A percentile compares a stretch with the other conserved stretches of the same genome.
Evolutionary conservation across 2,113 vertebrate species (phyloP).

Genomic region (Pygathrix nemaeus): DNA sequence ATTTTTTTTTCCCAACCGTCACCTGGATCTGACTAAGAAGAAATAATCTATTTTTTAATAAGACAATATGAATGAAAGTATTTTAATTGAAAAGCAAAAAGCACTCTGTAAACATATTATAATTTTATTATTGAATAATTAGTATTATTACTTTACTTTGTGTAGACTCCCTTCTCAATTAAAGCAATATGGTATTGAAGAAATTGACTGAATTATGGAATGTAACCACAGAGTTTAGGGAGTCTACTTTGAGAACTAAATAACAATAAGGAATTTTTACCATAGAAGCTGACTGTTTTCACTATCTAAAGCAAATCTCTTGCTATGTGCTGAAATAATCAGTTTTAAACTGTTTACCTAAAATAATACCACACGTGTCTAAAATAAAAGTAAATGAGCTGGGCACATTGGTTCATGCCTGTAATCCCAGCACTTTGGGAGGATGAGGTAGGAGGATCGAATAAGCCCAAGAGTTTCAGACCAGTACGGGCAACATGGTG

Average conservation of each 20-base stretch:
- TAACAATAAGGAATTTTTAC: not conserved
- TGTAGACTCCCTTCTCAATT: not conserved
- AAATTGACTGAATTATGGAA: not conserved
- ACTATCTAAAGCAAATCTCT: not conserved
- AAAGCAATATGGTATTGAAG: not conserved
- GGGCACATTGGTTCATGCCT: too few species aligned
- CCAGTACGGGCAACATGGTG: too few species aligned
- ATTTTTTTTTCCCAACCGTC: not conserved
- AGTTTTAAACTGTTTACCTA: slow-evolving; percentile 17
- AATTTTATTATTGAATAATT: not conserved
- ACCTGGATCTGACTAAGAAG: not conserved
- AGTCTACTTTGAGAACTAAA: not conserved
- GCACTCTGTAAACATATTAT: not conserved
- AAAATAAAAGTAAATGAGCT: not conserved
- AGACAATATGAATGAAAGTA: not conserved
- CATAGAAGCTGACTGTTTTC: not conserved
- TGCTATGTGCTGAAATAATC: not conserved
- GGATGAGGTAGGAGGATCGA: too few species aligned
- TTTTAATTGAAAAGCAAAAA: not conserved
- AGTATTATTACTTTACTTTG: not conserved
- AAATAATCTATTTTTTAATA: not conserved
- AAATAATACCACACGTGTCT: not conserved
- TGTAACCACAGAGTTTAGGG: not conserved
- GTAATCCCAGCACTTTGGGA: too few species aligned
- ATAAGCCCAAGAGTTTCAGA: too few species aligned